phyloP scores from a whole-genome alignment of 2,113 vertebrate genomes.

The Terrapene triunguis region DNA sequence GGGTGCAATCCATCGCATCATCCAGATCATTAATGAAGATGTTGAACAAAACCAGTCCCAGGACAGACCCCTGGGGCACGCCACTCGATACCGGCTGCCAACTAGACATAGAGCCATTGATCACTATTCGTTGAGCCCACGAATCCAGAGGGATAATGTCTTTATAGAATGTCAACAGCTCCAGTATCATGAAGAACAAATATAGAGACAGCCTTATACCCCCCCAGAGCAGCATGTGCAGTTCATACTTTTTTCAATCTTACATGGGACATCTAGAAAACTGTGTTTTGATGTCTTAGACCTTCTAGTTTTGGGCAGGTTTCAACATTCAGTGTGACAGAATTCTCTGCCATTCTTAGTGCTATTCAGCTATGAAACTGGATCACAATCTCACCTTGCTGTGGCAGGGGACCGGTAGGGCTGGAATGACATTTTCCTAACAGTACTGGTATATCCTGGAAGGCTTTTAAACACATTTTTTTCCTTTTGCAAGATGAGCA shows the following conservation, averaged over 20 bases:
- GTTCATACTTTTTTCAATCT: not conserved
- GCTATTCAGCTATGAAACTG: not conserved
- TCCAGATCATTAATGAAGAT: too few species aligned
- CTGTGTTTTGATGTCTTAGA: not conserved
- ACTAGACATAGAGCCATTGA: too few species aligned
- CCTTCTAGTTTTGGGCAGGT: not conserved
- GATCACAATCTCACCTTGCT: not conserved
- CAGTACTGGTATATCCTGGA: not conserved
- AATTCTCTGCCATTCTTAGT: fast-evolving
- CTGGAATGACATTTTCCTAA: not conserved
- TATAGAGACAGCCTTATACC: not conserved
- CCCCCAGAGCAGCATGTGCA: not conserved
- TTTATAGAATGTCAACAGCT: not conserved
- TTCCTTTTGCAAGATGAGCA: fast-evolving
- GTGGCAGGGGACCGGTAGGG: not conserved
- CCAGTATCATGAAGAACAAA: not conserved
- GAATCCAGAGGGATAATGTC: not conserved
- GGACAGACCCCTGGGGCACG: too few species aligned
- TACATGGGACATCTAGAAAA: fast-evolving
- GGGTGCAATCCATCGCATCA: too few species aligned
- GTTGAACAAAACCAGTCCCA: too few species aligned
- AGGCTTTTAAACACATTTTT: not conserved
- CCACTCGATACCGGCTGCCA: too few species aligned
- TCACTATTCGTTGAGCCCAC: too few species aligned
- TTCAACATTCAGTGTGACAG: not conserved